Base-by-base conservation (phyloP, 1,140 invertebrate genomes). In the Sarcophaga bullata region DNA sequence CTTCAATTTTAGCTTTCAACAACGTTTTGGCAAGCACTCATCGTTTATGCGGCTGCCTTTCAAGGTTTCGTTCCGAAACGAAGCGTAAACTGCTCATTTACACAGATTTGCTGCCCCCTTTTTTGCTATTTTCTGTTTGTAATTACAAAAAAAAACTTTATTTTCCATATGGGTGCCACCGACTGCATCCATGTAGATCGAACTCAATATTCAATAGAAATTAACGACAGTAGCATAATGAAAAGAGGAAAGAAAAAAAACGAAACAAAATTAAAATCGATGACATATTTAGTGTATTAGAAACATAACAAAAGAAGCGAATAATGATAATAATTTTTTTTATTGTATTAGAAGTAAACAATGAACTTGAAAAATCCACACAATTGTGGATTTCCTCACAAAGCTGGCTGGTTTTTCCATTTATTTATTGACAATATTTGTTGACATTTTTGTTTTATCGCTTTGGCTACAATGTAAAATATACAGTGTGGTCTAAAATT, bases 251-350 rank as follows among this genome's bases (percentile, higher is more conserved):
- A n/a, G n/a, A n/a, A 37, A 37, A 37, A 68, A 19, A 68, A 25
- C 17, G 19, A 25, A 19, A n/a, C n/a, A n/a, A n/a, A n/a, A n/a
- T n/a, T n/a, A n/a, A n/a, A n/a, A 17, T 17, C n/a, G 62, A 68
- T 68, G 62, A 68, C 62, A 68, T 68, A 68, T 68, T 68, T 68
- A 25, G 62, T 19, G 19, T 68, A 68, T 58, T 58, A n/a, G 13
- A n/a, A 58, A 15, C 15, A 58, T 15, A 37, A 37, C 25, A 37
- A 37, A 4, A 37, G 25, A 37, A 4, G 25, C 25, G 4, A 37
- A 37, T 37, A 37, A 37, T 37, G 4, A n/a, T n/a, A 37, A 37
- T 37, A 37, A 37, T 37, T 37, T 37, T 37, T 37, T 37, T 37
- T 37, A 37, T 37, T 37, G 25, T 37, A 37, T 37, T 37, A 37